Evolutionary conservation across 2,888 invertebrate genomes (phyloP).

Genomic region (Troglohyphantes excavatus): DNA sequence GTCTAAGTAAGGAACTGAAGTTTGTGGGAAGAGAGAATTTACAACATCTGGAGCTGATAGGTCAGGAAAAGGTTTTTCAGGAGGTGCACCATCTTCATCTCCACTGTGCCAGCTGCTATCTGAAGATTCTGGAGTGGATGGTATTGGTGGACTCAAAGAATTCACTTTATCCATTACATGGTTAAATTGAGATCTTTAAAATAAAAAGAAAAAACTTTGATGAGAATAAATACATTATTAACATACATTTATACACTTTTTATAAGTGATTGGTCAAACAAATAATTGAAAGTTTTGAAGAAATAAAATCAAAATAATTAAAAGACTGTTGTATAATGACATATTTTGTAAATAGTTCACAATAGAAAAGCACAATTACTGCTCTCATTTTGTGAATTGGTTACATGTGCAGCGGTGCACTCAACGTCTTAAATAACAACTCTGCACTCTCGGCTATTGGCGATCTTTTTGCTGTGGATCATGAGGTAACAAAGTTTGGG

Average conservation of each 20-base stretch:
- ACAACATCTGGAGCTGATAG: slow-evolving; percentile 75
- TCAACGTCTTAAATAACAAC: too few relatives aligned
- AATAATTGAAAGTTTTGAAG: neutral
- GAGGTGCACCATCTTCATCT: slow-evolving; percentile 50
- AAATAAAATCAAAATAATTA: neutral
- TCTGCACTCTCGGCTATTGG: too few relatives aligned
- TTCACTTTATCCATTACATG: slow-evolving; percentile 72
- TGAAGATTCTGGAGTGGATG: slow-evolving; percentile 72
- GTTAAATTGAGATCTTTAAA: slow-evolving; percentile 69
- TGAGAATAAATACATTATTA: neutral
- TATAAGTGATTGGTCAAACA: neutral
- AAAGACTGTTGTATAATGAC: too few relatives aligned
- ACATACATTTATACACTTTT: neutral
- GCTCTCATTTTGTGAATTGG: too few relatives aligned
- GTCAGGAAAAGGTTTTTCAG: slow-evolving; percentile 23
- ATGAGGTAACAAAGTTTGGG: too few relatives aligned
- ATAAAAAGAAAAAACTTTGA: neutral
- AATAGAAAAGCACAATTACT: too few relatives aligned
- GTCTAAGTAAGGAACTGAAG: slow-evolving; percentile 60
- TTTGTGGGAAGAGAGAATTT: slow-evolving; percentile 63
- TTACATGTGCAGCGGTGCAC: too few relatives aligned
- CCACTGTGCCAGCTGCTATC: slow-evolving; percentile 68
- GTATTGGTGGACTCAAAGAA: slow-evolving; percentile 69
- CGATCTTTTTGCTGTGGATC: too few relatives aligned
- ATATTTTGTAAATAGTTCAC: too few relatives aligned